Evolutionary conservation across 2,888 invertebrate genomes (phyloP).

Genomic region (Latrodectus hesperus): DNA sequence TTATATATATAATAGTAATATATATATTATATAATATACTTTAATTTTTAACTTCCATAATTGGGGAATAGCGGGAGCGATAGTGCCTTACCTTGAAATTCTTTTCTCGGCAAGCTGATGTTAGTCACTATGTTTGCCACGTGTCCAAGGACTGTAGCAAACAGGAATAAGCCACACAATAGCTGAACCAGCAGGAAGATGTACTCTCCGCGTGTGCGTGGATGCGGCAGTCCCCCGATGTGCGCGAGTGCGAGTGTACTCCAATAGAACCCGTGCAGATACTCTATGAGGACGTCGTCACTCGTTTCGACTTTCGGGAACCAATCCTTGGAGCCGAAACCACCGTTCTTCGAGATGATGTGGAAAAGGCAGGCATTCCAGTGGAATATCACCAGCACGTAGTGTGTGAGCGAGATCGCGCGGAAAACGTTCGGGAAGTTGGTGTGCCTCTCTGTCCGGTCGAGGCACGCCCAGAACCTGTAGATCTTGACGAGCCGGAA

Average conservation of each 20-base stretch:
- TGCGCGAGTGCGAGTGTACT: constrained; percentile 96
- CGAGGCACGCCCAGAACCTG: constrained; percentile 98
- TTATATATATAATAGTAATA: no score
- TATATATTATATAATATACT: no score
- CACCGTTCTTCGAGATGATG: constrained; percentile 95
- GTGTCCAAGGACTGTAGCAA: constrained; percentile 96
- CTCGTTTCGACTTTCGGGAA: constrained; percentile 82
- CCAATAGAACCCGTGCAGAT: constrained; percentile 98
- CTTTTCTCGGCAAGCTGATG: constrained; percentile 96
- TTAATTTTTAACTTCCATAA: no score
- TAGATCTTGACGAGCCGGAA: constrained; percentile 98
- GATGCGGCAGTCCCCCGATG: constrained; percentile 92
- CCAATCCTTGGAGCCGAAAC: constrained; percentile 84
- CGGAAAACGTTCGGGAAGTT: constrained; percentile 98
- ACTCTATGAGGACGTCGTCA: constrained; percentile 90
- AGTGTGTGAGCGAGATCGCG: constrained; percentile 73
- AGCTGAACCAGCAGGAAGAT: constrained; percentile 95
- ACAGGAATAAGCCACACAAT: constrained; percentile 93
- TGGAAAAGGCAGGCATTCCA: constrained; percentile 99
- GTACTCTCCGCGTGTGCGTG: constrained; percentile 94
- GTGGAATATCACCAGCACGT: constrained; percentile 92
- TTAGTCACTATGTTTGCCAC: constrained; percentile 99
- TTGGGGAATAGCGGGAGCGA: no score
- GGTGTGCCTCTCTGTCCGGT: constrained; percentile 97
- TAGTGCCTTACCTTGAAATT: constrained; percentile 87